These are phyloP conservation scores for Propithecus perrieri DNA, from an alignment of 2,797 vertebrate species.

Conservation along the genomic window DNA sequence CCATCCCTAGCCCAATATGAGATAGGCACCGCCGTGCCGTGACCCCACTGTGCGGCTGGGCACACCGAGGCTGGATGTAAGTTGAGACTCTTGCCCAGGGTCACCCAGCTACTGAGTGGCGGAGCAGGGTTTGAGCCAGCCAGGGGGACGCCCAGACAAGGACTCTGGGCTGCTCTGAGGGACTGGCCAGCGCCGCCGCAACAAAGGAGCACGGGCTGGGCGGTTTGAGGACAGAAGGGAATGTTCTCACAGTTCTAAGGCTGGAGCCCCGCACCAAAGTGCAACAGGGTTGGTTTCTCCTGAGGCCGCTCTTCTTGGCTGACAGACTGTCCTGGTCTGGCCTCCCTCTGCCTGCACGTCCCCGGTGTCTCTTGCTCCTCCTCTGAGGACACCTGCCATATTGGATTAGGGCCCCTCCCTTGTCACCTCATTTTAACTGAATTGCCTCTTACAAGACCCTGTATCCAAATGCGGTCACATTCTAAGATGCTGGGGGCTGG, in stretches of 20 bases:
- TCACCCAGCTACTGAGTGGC: neutral
- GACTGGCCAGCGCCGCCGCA: neutral
- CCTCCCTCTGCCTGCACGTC: neutral
- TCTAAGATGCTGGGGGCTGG: neutral
- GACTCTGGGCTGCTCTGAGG: neutral
- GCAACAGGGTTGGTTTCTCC: neutral
- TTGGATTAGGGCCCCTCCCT: neutral
- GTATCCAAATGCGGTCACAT: neutral
- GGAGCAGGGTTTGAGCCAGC: neutral
- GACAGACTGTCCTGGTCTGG: neutral
- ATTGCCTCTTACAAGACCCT: neutral
- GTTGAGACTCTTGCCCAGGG: neutral
- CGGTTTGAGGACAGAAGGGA: neutral
- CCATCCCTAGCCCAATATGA: neutral
- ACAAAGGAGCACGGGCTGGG: accelerated
- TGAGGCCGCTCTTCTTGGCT: neutral
- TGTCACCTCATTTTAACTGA: neutral
- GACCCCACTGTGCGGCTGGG: neutral
- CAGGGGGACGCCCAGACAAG: neutral
- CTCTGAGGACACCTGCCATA: neutral
- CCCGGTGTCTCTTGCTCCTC: neutral
- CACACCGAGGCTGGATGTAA: neutral
- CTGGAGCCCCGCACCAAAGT: neutral
- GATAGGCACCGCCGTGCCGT: neutral
- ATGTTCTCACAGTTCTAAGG: neutral